Base-by-base conservation (phyloP, 64 coral and sea anemone genomes). In the Dendronephthya gigantea region DNA sequence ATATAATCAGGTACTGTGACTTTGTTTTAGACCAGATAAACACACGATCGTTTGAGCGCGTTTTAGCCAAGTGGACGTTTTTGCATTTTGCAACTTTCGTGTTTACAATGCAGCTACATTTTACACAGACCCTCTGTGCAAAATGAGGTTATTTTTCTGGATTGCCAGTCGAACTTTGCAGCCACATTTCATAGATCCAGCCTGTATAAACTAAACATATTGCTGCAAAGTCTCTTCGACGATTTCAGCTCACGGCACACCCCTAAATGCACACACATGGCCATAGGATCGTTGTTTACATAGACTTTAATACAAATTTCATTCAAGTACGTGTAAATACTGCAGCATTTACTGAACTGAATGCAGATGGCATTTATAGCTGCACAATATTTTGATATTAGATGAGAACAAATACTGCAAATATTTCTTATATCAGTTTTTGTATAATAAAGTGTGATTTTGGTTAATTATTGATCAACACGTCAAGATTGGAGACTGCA, bases 1-100 rank as follows among this genome's bases (percentile, higher is more conserved):
- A 98, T 37, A 98, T 98, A 81, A 98, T 98, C 76, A 98, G 95
- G 95, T 98, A 93, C 82, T 88, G 51, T 31, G 34, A 23, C 52
- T 13, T n/a, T 59, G 30, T 82, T 36, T 72, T 1, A 23, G 28
- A 27, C 7, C 12, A 36, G 37, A 12, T 85, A 85, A 50, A 87
- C 39, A 45, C 2, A 58, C 27, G 1, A 32, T 19, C 19, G 15
- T 70, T 56, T 62, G 23, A 31, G 19, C 55, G 19, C 55, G 38
- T 41, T 33, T 9, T 52, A 23, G 23, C 15, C 51, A 41, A 65
- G 35, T 50, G n/a, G 38, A n/a, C n/a, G 28, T 75, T 14, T 83
- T n/a, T 15, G 8, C 32, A 79, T 34, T 15, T 11, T 79, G 31
- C 37, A 79, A 33, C 2, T 35, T 29, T 8, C 30, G 36, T 79